phyloP scores from a whole-genome alignment of 1,140 invertebrate genomes.

The Lineus longissimus region DNA sequence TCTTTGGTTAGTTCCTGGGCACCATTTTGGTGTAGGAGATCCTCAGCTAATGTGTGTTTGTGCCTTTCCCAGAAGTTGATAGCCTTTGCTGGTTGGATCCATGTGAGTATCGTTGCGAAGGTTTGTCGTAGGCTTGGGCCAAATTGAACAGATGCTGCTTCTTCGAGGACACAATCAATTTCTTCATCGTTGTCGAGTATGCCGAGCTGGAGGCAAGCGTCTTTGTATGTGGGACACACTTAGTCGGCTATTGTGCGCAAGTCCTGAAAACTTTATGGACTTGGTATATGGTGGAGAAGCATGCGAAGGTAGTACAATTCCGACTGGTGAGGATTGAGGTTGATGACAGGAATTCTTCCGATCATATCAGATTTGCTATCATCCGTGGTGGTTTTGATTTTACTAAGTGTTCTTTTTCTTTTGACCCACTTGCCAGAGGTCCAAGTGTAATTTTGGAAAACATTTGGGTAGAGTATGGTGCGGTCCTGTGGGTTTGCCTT shows the following conservation, averaged over 20 bases:
- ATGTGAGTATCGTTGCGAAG: neutral
- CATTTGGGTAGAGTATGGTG: slow-evolving; percentile 34
- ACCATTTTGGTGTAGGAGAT: neutral
- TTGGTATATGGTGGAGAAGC: neutral
- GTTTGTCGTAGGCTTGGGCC: neutral
- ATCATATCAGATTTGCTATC: neutral
- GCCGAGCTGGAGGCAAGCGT: neutral
- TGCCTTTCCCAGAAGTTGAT: neutral
- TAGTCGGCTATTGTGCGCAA: neutral
- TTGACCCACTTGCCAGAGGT: slow-evolving; percentile 14
- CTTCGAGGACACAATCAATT: neutral
- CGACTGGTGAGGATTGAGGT: neutral
- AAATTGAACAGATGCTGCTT: neutral
- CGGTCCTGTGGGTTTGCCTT: slow-evolving; percentile 30
- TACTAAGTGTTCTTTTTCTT: neutral
- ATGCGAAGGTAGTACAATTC: neutral
- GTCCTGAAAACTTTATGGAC: neutral
- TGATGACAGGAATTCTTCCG: neutral
- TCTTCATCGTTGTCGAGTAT: neutral
- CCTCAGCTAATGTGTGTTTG: neutral
- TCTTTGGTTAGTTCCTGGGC: neutral
- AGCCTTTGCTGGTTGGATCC: neutral
- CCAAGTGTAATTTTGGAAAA: slow-evolving; percentile 42
- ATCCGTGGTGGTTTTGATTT: neutral
- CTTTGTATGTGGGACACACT: neutral